Base-by-base conservation (phyloP, 2,888 invertebrate species). In the Xanthorhoe spadicearia region DNA sequence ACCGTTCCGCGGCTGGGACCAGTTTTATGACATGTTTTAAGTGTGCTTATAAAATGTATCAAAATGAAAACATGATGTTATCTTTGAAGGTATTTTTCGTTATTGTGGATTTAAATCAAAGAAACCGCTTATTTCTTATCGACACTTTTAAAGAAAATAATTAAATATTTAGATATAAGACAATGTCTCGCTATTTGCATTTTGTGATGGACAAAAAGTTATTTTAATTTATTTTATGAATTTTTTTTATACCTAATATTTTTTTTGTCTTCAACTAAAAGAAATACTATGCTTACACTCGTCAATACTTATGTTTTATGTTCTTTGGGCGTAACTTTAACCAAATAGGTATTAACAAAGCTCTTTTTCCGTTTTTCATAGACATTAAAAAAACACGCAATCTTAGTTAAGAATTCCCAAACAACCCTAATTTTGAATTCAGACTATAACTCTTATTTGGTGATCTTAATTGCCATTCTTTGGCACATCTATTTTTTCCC, bases 401-500 rank as follows among this genome's bases (percentile, higher is more conserved):
- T 23, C 48, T 50, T 61, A 64, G 64, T 64, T 58, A 71, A 65
- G 69, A 71, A 70, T 74, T 61, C 71, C 71, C 70, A 77, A 80
- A 79, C 75, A 76, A 76, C 72, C 75, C 74, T 73, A 76, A 82
- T 81, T 79, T 80, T 72, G 78, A 81, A 82, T 77, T 77, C 74
- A 73, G 70, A 70, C 77, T 74, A 82, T 84, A 85, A 84, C 83
- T 86, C 78, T 81, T 80, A 79, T 77, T 83, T 77, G 76, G 77
- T 83, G 83, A 82, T 83, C 85, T 88, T 89, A 89, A 90, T 89
- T 90, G 84, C 88, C 82, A 75, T 77, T 78, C 80, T 83, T 80
- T 81, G 77, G 80, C 79, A 77, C 76, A 68, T 78, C 72, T 77
- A 69, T 78, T 81, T 78, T 78, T 79, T 78, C 77, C 83, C 83